A percentile compares a stretch with the other conserved stretches of the same genome.
These are phyloP conservation scores for Charaxes varanes DNA, from an alignment of 1,140 invertebrate species.

Conservation along the genomic window DNA sequence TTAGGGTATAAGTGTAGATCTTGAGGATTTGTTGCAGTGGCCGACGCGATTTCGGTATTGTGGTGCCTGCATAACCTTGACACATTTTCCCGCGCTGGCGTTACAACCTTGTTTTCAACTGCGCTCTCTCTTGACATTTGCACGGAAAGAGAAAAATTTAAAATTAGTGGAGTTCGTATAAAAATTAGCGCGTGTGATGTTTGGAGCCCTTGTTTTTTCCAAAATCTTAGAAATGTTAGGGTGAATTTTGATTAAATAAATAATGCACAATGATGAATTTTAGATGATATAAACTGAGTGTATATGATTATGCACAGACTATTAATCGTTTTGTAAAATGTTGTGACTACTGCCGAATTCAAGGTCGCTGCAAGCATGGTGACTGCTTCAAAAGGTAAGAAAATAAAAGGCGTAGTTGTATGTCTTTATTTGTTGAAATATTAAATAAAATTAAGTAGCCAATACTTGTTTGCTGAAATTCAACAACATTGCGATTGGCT, in stretches of 20 bases:
- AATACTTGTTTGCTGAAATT: too few relatives aligned
- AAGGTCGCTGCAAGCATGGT: slow-evolving; percentile 34
- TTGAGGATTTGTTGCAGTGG: slow-evolving; percentile 47
- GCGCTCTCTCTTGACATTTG: slow-evolving; percentile 63
- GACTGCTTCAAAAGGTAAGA: slow-evolving; percentile 52
- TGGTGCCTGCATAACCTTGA: slow-evolving; percentile 63
- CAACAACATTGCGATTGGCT: too few relatives aligned
- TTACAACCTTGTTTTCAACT: slow-evolving; percentile 61
- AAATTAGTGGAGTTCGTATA: slow-evolving; percentile 9
- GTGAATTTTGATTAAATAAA: background rate
- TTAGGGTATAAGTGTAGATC: slow-evolving; percentile 22
- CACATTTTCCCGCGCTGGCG: slow-evolving; percentile 66
- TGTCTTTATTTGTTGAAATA: too few relatives aligned
- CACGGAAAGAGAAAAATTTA: slow-evolving; percentile 19
- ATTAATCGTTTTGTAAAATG: slow-evolving; percentile 8
- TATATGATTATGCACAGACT: slow-evolving; percentile 1
- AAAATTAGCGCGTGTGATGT: slow-evolving; percentile 8
- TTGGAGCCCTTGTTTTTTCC: background rate
- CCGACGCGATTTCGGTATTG: slow-evolving; percentile 45
- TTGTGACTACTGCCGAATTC: slow-evolving; percentile 35
- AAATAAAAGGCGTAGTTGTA: too few relatives aligned
- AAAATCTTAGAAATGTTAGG: too few relatives aligned
- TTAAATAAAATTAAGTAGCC: too few relatives aligned
- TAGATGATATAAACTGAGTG: slow-evolving; percentile 12
- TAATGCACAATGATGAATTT: slow-evolving; percentile 15